Conservation (phyloP, 2,888 invertebrate species). For the Dermolepida albohirtum region DNA sequence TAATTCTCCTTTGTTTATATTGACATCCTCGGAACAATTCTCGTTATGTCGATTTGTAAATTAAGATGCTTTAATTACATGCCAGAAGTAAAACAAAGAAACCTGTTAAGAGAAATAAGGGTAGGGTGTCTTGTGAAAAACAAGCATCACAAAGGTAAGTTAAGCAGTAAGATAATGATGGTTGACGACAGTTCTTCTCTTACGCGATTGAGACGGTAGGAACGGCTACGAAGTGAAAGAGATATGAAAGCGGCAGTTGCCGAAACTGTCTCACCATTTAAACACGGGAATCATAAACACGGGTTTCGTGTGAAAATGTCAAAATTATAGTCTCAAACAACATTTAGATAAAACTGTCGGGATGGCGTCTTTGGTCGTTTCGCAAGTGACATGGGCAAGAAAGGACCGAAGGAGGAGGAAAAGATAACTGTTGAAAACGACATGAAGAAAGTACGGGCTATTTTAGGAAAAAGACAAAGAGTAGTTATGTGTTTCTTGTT, state of each 20-base stretch:
- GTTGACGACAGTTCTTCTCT: constrained; percentile 4
- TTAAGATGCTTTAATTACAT: too few relatives aligned
- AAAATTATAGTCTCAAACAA: constrained; percentile 3
- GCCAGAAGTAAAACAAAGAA: too few relatives aligned
- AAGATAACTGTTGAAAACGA: constrained; percentile 26
- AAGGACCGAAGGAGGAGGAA: neutral
- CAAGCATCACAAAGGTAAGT: too few relatives aligned
- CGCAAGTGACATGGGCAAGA: neutral
- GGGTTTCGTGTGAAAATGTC: constrained; percentile 14
- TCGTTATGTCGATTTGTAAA: too few relatives aligned
- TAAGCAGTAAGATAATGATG: too few relatives aligned
- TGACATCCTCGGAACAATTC: too few relatives aligned
- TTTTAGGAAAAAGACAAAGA: constrained; percentile 9
- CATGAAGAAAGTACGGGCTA: constrained; percentile 5
- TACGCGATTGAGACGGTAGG: neutral
- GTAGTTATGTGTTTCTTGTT: constrained; percentile 3
- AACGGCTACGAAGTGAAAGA: constrained; percentile 9
- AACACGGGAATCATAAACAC: constrained; percentile 9
- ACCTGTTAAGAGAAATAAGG: too few relatives aligned
- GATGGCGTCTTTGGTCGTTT: constrained; percentile 6
- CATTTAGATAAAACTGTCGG: constrained; percentile 29
- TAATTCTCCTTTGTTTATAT: too few relatives aligned
- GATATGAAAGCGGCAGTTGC: constrained; percentile 20
- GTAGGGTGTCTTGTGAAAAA: too few relatives aligned
- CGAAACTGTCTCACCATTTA: constrained; percentile 13